Evolutionary conservation across 1,140 invertebrate species (phyloP), one percentile per base, ranked within the genome.

Genomic region (Brachionus rubens): DNA sequence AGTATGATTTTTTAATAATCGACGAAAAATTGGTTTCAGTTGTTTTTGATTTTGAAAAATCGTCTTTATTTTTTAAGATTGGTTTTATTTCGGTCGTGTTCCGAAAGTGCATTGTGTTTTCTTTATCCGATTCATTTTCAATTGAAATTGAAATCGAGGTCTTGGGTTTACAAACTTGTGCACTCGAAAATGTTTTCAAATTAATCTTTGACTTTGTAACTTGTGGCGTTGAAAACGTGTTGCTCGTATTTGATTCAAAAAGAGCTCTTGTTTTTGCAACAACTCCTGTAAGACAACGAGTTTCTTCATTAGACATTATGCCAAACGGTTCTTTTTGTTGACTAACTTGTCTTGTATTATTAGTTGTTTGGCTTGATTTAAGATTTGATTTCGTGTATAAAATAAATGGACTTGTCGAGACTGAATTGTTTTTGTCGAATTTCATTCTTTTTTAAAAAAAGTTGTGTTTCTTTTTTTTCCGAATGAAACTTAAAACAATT

Each of bases 191-290:
- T 3, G 54, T 28, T 21, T 59, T 59, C 12, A 21, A 26, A 24
- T 14, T 28, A 30, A 43, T 65, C 43, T 43, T 65, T 19, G 24
- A 24, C 4, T 41, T 65, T 10, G 0, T 46, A 43, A 24, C 26
- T 65, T 65, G 59, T 10, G 59, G 59, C 12, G 59, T 65, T 12
- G 59, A 65, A 43, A 65, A 65, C 3, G 5, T 46, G 10, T 46
- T 65, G 2, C 43, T 36, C 4, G 6, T 16, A 36, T 41, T 48
- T 6, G 46, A 24, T 16, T 72, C 68, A 12, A 72, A 72, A 0
- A 72, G 50, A 16, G 68, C 68, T 48, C 68, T 48, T 4, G 68
- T 72, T 46, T 72, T 72, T 12, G 68, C 68, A 9, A 72, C 68
- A 14, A 72, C 30, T 2, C 68, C 68, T 14, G 68, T 46, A 14